Evolutionary conservation across 2,888 invertebrate species (phyloP).

Genomic region (Panorpa germanica): DNA sequence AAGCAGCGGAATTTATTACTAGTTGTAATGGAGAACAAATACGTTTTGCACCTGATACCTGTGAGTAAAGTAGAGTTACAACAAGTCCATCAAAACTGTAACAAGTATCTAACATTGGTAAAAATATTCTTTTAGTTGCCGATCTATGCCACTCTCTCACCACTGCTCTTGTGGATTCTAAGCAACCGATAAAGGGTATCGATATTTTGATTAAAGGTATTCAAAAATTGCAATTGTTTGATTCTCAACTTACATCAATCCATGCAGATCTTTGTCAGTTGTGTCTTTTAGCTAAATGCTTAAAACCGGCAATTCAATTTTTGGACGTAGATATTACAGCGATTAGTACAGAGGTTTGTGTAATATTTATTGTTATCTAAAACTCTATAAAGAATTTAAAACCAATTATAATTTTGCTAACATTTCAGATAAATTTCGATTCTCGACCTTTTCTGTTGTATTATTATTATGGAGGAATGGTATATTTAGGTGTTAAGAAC

Average conservation of each 20-base stretch:
- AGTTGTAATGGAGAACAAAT: slow-evolving; percentile 84
- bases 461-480: slow-evolving; percentile 97
- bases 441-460: slow-evolving; percentile 82
- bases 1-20: slow-evolving; percentile 71
- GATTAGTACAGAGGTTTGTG: slow-evolving; percentile 62
- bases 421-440: slow-evolving; percentile 24
- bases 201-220: slow-evolving; percentile 66
- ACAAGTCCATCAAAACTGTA: not conserved
- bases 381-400: slow-evolving; percentile 7
- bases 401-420: slow-evolving; percentile 8
- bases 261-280: slow-evolving; percentile 88
- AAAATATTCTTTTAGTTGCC: slow-evolving; percentile 55
- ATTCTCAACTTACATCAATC: slow-evolving; percentile 81
- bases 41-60: slow-evolving; percentile 64
- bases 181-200: slow-evolving; percentile 69
- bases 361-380: slow-evolving; percentile 6
- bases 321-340: slow-evolving; percentile 82
- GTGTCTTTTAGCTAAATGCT: slow-evolving; percentile 76
- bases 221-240: slow-evolving; percentile 68
- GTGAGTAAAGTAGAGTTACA: slow-evolving; percentile 32
- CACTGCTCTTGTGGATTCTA: slow-evolving; percentile 54
- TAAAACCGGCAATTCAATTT: slow-evolving; percentile 77
- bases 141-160: slow-evolving; percentile 77
- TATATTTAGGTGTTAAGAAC: slow-evolving; percentile 84
- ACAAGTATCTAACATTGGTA: not conserved